Conservation (phyloP, 2,797 vertebrate species). For the Pseudomugil gertrudae region DNA sequence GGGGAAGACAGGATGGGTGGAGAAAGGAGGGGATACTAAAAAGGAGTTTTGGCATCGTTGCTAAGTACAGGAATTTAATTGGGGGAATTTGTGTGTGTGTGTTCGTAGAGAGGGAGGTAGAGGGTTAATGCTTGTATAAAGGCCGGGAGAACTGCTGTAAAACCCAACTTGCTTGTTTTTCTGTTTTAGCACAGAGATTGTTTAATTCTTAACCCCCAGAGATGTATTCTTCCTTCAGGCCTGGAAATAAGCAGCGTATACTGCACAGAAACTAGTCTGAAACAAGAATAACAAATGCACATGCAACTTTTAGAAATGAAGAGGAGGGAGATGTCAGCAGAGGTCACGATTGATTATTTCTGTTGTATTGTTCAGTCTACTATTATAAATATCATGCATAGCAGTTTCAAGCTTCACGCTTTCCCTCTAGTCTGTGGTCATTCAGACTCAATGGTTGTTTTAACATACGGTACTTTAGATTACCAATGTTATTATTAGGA, state of each 20-base stretch:
- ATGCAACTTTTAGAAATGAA: conserved; percentile 53
- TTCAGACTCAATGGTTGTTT: not conserved
- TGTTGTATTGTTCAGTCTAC: conserved; percentile 6
- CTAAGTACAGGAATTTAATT: conserved; percentile 46
- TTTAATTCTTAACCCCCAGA: conserved; percentile 44
- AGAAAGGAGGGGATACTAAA: conserved; percentile 40
- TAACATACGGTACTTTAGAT: no score
- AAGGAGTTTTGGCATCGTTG: conserved; percentile 52
- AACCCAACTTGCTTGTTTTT: conserved; percentile 60
- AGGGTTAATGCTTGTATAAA: conserved; percentile 51
- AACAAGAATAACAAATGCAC: conserved; percentile 29
- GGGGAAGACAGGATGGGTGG: conserved; percentile 47
- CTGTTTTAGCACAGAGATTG: conserved; percentile 53
- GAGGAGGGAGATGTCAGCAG: conserved; percentile 48
- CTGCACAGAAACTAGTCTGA: conserved; percentile 39
- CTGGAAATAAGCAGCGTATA: conserved; percentile 30
- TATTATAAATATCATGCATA: conserved; percentile 1
- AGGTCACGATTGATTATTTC: conserved; percentile 48
- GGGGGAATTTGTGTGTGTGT: conserved; percentile 21
- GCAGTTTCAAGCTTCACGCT: conserved; percentile 3
- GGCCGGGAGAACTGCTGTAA: conserved; percentile 56
- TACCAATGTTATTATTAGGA: no score
- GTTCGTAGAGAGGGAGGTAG: conserved; percentile 31
- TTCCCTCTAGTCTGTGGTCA: conserved; percentile 8
- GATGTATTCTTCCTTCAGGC: conserved; percentile 47